Evolutionary conservation across 2,113 vertebrate species (phyloP).

Genomic region (Tragelaphus scriptus): DNA sequence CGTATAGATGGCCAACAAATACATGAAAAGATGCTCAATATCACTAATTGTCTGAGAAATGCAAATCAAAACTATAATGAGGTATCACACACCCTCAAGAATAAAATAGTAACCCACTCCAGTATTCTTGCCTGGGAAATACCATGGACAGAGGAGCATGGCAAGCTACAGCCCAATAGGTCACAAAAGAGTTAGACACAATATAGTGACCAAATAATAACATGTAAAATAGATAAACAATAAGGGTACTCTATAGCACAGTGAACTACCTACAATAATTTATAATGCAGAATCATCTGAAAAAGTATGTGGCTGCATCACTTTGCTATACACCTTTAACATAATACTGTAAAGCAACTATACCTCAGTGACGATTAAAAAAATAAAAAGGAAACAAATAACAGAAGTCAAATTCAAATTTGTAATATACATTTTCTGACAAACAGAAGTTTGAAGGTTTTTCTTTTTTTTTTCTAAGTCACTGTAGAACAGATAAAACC

Average conservation of each 20-base stretch:
- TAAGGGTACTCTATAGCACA: neutral
- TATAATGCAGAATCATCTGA: neutral
- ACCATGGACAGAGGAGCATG: neutral
- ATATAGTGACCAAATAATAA: neutral
- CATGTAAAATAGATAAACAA: neutral
- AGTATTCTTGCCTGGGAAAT: neutral
- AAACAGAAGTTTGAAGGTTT: neutral
- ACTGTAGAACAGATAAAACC: neutral
- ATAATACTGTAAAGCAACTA: neutral
- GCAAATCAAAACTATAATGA: neutral
- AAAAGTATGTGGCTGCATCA: neutral
- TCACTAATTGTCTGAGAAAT: neutral
- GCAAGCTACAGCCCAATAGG: neutral
- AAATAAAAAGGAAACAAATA: neutral
- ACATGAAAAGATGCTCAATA: neutral
- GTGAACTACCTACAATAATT: neutral
- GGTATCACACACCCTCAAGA: neutral
- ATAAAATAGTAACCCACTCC: neutral
- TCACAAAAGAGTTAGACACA: neutral
- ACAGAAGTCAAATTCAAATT: neutral
- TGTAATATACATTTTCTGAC: neutral
- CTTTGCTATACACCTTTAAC: neutral
- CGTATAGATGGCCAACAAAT: neutral
- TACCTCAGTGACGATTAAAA: neutral
- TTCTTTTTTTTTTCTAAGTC: neutral